Evolutionary conservation across 2,797 vertebrate species (phyloP).

Genomic region (Euthynnus affinis): DNA sequence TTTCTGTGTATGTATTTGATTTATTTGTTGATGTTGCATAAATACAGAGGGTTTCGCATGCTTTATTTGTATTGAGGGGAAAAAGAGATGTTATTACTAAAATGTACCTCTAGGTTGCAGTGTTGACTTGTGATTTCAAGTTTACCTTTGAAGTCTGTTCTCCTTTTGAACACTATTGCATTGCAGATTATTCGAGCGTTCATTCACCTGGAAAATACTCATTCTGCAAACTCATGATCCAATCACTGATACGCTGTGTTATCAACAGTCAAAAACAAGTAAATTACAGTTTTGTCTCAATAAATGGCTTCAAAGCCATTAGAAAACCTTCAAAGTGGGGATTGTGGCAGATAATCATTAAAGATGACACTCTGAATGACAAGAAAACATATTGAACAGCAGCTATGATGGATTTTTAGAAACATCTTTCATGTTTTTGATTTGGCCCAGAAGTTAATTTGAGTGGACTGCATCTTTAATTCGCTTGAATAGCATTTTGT

Average conservation of each 20-base stretch:
- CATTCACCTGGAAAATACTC: constrained; percentile 52
- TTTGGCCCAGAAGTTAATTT: constrained; percentile 60
- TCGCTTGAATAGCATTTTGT: constrained; percentile 58
- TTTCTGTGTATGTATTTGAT: neutral
- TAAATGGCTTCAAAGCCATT: constrained; percentile 39
- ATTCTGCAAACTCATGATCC: constrained; percentile 54
- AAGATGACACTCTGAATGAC: constrained; percentile 57
- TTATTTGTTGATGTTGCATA: neutral
- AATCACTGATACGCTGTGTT: constrained; percentile 38
- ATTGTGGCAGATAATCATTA: constrained; percentile 51
- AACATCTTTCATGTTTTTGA: constrained; percentile 47
- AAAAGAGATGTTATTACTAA: constrained; percentile 46
- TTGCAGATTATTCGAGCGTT: constrained; percentile 53
- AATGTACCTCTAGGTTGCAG: constrained; percentile 76
- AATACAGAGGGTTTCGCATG: neutral
- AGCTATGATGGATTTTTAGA: constrained; percentile 35
- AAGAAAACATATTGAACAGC: constrained; percentile 35
- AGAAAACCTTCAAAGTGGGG: constrained; percentile 54
- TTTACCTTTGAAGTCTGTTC: constrained; percentile 33
- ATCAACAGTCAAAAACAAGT: constrained; percentile 48
- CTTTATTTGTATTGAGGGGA: neutral
- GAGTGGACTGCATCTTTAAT: constrained; percentile 63
- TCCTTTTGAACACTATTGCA: constrained; percentile 30
- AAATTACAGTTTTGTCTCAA: constrained; percentile 57
- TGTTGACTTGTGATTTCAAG: constrained; percentile 66